phyloP scores from a whole-genome alignment of 2,797 vertebrate genomes.

The Hirundo rustica region DNA sequence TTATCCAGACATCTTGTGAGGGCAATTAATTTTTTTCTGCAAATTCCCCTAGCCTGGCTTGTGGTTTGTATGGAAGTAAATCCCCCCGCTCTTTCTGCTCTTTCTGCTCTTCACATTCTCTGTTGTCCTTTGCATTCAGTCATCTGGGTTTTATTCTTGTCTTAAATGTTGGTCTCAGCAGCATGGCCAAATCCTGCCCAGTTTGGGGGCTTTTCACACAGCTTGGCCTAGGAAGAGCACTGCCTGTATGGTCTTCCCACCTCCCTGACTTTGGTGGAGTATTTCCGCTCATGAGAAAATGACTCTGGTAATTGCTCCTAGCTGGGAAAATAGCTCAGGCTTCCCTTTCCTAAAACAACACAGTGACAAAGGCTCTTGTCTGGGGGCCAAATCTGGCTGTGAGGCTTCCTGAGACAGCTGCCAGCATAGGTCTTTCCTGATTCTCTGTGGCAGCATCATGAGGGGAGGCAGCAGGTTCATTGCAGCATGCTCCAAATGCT shows the following conservation, averaged over 20 bases:
- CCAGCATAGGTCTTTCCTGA: neutral
- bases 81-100: neutral
- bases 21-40: neutral
- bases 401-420: neutral
- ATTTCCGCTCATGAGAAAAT: neutral
- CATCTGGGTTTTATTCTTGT: neutral
- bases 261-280: neutral
- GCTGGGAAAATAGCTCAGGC: neutral
- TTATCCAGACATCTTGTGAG: neutral
- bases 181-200: neutral
- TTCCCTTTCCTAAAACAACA: neutral
- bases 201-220: neutral
- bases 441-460: fast-evolving
- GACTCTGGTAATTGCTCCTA: neutral
- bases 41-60: neutral
- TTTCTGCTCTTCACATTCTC: fast-evolving
- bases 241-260: neutral
- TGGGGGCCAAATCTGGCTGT: fast-evolving
- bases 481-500: neutral
- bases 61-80: neutral
- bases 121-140: neutral
- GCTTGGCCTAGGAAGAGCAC: neutral
- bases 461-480: neutral
- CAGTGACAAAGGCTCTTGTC: neutral
- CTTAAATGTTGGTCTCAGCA: neutral